These are phyloP conservation scores for Aldrovandia affinis DNA, from an alignment of 2,797 vertebrate species.

Conservation along the genomic window DNA sequence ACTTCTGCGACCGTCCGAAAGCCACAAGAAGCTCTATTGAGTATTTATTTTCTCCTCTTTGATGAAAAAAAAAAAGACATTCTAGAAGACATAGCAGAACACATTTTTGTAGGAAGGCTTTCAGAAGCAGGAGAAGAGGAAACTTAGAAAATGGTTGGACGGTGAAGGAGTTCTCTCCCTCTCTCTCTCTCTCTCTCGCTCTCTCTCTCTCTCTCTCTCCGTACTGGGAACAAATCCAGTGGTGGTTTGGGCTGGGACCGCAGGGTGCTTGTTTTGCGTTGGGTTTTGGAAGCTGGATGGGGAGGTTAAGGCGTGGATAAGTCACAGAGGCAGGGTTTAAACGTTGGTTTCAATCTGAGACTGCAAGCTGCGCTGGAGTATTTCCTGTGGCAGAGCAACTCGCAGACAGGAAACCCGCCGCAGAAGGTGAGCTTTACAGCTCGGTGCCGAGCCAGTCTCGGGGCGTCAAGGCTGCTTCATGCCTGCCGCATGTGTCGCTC, in stretches of 20 bases:
- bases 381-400: slow-evolving; percentile 16
- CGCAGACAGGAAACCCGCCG: slow-evolving; percentile 30
- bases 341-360: slow-evolving; percentile 18
- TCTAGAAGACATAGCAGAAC: slow-evolving; percentile 51
- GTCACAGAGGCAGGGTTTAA: slow-evolving; percentile 23
- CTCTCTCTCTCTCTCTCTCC: not conserved
- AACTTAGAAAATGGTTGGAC: slow-evolving; percentile 23
- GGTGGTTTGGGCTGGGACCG: not conserved
- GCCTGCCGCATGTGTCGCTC: slow-evolving; percentile 2
- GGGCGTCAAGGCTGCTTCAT: not conserved
- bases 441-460: not conserved
- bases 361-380: slow-evolving; percentile 9
- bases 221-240: not conserved
- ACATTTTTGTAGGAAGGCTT: slow-evolving; percentile 42
- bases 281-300: slow-evolving; percentile 38
- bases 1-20: not conserved
- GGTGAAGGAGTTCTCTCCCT: slow-evolving; percentile 2
- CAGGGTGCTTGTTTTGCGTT: not conserved
- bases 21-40: slow-evolving; percentile 13
- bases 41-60: slow-evolving; percentile 7
- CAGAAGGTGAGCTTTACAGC: not conserved
- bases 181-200: not conserved
- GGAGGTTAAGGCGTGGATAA: slow-evolving; percentile 49
- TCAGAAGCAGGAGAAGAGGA: slow-evolving; percentile 56
- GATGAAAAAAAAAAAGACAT: slow-evolving; percentile 13